phyloP scores from a whole-genome alignment of 2,113 vertebrate genomes.

The Notarius lentiginosus region DNA sequence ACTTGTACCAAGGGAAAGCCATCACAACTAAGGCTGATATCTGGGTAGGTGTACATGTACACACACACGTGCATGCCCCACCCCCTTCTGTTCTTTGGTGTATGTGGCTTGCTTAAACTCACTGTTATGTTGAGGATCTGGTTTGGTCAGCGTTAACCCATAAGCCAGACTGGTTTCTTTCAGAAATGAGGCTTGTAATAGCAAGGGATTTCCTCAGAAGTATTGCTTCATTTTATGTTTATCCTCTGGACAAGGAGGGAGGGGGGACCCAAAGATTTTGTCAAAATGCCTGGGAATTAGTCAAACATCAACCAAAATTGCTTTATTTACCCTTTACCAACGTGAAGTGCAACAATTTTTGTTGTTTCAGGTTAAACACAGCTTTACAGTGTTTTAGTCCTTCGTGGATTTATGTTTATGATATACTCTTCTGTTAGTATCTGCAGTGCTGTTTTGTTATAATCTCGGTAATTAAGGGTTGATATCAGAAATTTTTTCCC shows the following conservation, averaged over 20 bases:
- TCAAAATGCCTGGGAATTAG: neutral
- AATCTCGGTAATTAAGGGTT: neutral
- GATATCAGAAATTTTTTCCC: neutral
- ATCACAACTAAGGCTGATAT: conserved; percentile 99
- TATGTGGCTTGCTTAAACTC: neutral
- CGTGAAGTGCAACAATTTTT: neutral
- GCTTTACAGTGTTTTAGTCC: neutral
- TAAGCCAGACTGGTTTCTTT: conserved; percentile 41
- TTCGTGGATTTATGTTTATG: neutral
- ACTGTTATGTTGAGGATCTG: conserved; percentile 48
- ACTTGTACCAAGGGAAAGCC: conserved; percentile 92
- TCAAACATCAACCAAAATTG: too few species aligned
- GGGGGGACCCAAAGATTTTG: neutral
- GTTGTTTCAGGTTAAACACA: neutral
- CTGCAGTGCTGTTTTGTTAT: neutral
- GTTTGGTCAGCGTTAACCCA: conserved; percentile 51
- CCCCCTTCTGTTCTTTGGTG: neutral
- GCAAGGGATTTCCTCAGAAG: neutral
- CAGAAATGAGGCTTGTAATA: conserved; percentile 4
- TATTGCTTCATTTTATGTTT: conserved; percentile 8
- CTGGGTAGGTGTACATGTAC: conserved; percentile 81
- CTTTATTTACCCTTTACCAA: neutral
- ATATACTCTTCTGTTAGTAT: neutral
- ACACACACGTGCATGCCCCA: neutral
- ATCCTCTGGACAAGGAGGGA: neutral